phyloP scores from a whole-genome alignment of 2,113 vertebrate genomes.

The Montifringilla adamsi region DNA sequence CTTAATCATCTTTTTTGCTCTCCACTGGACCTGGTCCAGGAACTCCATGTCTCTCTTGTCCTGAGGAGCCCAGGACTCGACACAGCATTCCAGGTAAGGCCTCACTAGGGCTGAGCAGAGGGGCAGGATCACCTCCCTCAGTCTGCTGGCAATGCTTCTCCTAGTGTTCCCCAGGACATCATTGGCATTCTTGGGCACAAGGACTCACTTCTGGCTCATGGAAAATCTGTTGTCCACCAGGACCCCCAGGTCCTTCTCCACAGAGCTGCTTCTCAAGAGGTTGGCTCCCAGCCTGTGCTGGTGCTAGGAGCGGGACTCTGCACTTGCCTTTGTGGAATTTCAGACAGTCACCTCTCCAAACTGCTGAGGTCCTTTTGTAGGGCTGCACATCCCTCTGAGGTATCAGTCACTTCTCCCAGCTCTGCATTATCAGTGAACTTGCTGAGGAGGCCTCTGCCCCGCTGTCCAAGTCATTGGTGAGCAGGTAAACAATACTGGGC shows the following conservation, averaged over 20 bases:
- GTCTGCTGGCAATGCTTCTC: background rate
- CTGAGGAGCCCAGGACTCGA: background rate
- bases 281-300: background rate
- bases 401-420: background rate
- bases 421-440: background rate
- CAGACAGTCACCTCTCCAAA: background rate
- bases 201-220: background rate
- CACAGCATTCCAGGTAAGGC: background rate
- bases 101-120: background rate
- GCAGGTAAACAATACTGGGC: background rate
- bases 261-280: background rate
- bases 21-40: rapidly evolving
- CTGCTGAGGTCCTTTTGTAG: rapidly evolving
- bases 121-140: background rate
- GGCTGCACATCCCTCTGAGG: background rate
- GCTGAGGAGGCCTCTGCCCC: background rate
- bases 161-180: background rate
- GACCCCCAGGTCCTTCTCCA: background rate
- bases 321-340: background rate
- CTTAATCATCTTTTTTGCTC: background rate
- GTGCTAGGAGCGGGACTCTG: background rate
- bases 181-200: background rate
- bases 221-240: background rate
- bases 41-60: rapidly evolving
- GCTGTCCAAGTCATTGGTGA: background rate